Evolutionary conservation across 2,797 vertebrate genomes (phyloP).

Genomic region (Prunella strophiata): DNA sequence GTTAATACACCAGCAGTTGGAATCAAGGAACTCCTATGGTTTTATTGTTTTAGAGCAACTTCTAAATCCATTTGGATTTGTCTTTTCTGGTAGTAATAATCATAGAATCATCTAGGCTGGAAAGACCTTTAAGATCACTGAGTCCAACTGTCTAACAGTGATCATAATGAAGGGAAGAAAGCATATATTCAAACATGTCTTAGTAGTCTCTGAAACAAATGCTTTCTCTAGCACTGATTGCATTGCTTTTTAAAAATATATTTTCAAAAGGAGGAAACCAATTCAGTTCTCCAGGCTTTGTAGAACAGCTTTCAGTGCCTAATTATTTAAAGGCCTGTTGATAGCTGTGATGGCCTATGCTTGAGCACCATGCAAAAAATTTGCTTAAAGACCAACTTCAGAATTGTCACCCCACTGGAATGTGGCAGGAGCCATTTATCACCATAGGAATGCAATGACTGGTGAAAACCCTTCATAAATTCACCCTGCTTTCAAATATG

Average conservation of each 20-base stretch:
- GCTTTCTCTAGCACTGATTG: background rate
- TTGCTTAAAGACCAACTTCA: constrained; percentile 33
- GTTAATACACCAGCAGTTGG: background rate
- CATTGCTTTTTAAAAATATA: background rate
- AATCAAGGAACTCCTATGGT: background rate
- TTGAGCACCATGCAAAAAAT: background rate
- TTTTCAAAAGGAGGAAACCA: background rate
- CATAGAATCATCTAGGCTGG: background rate
- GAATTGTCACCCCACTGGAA: constrained; percentile 26
- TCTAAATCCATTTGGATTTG: background rate
- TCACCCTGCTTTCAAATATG: background rate
- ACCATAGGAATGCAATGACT: background rate
- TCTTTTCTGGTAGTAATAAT: background rate
- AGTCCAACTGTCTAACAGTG: background rate
- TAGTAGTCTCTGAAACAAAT: background rate
- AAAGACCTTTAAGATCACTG: background rate
- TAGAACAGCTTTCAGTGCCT: background rate
- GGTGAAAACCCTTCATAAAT: background rate
- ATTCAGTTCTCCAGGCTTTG: background rate
- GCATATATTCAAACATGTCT: background rate
- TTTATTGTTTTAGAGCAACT: background rate
- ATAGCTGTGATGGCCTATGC: background rate
- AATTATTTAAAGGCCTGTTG: background rate
- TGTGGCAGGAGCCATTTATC: constrained; percentile 28
- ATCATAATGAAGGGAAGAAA: background rate